phyloP scores from a whole-genome alignment of 2,113 vertebrate species.

The Mormyrus lacerda region DNA sequence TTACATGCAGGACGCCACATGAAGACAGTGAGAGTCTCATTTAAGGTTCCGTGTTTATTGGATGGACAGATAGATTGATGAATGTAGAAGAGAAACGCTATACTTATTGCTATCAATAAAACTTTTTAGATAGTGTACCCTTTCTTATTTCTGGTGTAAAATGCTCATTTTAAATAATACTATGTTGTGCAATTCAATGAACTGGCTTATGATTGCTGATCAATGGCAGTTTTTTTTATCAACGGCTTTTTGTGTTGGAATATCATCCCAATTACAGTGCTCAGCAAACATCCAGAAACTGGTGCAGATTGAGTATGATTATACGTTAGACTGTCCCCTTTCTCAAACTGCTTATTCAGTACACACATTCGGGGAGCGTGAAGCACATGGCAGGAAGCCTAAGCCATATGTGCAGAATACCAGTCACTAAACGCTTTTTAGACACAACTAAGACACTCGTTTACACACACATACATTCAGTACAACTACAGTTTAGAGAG shows the following conservation, averaged over 20 bases:
- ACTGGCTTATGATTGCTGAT: background rate
- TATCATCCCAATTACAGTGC: background rate
- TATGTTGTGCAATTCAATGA: background rate
- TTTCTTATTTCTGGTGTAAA: background rate
- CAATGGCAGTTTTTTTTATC: background rate
- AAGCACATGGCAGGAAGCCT: background rate
- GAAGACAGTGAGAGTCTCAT: background rate
- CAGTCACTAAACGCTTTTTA: background rate
- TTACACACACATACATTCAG: background rate
- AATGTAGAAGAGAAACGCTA: background rate
- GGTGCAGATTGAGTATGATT: background rate
- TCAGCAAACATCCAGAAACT: background rate
- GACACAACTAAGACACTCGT: background rate
- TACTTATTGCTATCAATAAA: background rate
- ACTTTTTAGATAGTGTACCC: background rate
- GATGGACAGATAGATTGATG: background rate
- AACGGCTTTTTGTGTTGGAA: background rate
- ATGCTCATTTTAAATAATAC: background rate
- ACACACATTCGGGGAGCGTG: background rate
- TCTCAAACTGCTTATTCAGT: background rate
- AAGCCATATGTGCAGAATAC: background rate
- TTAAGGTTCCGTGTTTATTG: background rate
- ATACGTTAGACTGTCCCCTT: background rate
- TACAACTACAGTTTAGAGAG: background rate
- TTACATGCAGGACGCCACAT: background rate